Evolutionary conservation across 2,888 invertebrate species (phyloP), one percentile per base, ranked within the genome.

Genomic region (Leucania comma): DNA sequence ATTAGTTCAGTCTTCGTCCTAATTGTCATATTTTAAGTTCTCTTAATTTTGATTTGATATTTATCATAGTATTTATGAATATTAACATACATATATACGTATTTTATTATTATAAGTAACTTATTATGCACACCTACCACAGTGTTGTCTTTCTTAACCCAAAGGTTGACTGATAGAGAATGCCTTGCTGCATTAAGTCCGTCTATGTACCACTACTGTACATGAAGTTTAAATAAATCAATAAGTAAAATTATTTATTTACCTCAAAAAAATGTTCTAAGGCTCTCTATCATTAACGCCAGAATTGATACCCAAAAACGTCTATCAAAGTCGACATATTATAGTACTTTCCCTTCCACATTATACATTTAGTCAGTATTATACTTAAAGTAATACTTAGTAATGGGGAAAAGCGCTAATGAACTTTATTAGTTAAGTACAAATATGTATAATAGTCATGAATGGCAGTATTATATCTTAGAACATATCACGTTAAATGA

Each of bases 401-500:
- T 78, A 90, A 94, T 91, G 95, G 95, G 95, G 95, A 95, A 95
- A 95, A 95, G 95, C 95, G 95, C 95, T 95, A 95, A 92, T 94
- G 92, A 93, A 91, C 82, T 91, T 92, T 91, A 91, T 89, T 90
- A 90, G 83, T 86, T 89, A 80, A 61, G 58, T 65, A 61, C 71
- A 78, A 77, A 58, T 81, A 53, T 76, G 69, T 67, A 81, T 84
- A 84, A 75, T 81, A 82, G 81, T 79, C 75, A 75, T 69, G 69
- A 72, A 79, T 79, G 63, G 68, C 84, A 87, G 84, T 90, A 88
- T 82, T 86, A 86, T 88, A 89, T 87, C 83, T 82, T 91, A 91
- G 89, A 75, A 90, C 90, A 91, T 91, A 92, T 90, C 91, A 92
- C 63, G 72, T 86, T 86, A 67, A 77, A 81, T 81, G 50, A 79